Evolutionary conservation across 35 echinoderm and acorn worm species (phyloP).

Genomic region (Patiria miniata): DNA sequence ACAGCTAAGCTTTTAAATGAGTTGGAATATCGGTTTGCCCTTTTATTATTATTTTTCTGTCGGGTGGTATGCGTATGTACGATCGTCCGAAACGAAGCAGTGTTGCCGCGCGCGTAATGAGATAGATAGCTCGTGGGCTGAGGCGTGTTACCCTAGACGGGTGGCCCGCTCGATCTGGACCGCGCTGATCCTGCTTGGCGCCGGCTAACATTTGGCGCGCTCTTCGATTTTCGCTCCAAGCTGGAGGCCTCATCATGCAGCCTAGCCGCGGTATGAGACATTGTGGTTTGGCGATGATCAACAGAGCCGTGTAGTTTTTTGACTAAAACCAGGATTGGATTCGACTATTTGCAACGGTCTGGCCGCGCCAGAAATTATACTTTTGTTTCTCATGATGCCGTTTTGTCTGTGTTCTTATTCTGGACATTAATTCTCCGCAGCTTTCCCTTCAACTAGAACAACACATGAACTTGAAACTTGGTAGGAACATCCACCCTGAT

Average conservation of each 20-base stretch:
- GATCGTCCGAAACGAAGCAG: background rate
- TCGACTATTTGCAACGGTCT: too few species aligned
- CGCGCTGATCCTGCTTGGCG: background rate
- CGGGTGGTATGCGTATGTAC: background rate
- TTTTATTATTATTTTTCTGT: background rate
- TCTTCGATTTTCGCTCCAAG: slow-evolving; percentile 20
- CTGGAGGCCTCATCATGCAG: background rate
- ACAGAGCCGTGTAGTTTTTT: too few species aligned
- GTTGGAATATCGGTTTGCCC: slow-evolving; percentile 20
- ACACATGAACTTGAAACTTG: too few species aligned
- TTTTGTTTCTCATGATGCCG: too few species aligned
- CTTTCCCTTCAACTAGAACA: too few species aligned
- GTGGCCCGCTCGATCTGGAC: background rate
- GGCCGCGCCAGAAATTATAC: too few species aligned
- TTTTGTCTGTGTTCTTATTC: too few species aligned
- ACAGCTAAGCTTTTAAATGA: background rate
- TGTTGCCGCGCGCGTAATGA: background rate
- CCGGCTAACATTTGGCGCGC: background rate
- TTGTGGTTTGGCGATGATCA: too few species aligned
- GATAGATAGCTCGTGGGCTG: slow-evolving; percentile 1
- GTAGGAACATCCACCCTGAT: too few species aligned
- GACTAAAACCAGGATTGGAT: too few species aligned
- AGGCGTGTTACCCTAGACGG: slow-evolving; percentile 7
- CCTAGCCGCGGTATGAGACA: too few species aligned
- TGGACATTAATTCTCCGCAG: too few species aligned